These are phyloP conservation scores for Lacerta viridis DNA, from an alignment of 2,797 vertebrate species.

Conservation along the genomic window DNA sequence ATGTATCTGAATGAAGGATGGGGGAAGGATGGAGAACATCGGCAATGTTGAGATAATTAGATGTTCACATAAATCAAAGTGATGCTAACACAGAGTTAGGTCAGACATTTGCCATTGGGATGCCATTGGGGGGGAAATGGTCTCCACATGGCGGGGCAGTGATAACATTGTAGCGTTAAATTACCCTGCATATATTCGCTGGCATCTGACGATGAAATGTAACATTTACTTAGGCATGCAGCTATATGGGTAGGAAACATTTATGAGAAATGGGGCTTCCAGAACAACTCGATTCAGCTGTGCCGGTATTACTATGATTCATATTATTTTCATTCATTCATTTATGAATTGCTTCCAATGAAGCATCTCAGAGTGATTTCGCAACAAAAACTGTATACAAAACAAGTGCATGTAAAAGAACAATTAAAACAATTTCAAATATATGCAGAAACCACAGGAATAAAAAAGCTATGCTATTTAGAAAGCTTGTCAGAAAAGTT, in stretches of 20 bases:
- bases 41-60: constrained; percentile 13
- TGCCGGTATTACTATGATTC: background rate
- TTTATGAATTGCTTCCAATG: too few relatives aligned
- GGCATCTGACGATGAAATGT: background rate
- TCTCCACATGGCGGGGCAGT: background rate
- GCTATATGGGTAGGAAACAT: background rate
- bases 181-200: background rate
- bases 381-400: too few relatives aligned
- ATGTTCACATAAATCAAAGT: constrained; percentile 34
- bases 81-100: background rate
- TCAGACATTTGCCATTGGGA: background rate
- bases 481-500: too few relatives aligned
- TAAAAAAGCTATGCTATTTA: too few relatives aligned
- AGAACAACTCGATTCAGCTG: background rate
- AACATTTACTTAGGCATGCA: background rate
- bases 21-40: constrained; percentile 6
- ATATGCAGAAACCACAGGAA: too few relatives aligned
- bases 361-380: too few relatives aligned
- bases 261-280: background rate
- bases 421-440: too few relatives aligned
- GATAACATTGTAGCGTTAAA: background rate
- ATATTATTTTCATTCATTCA: too few relatives aligned
- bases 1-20: constrained; percentile 10
- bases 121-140: background rate
- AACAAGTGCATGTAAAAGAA: too few relatives aligned